These are phyloP conservation scores for Mirounga angustirostris DNA, from an alignment of 2,113 vertebrate genomes.

Conservation along the genomic window DNA sequence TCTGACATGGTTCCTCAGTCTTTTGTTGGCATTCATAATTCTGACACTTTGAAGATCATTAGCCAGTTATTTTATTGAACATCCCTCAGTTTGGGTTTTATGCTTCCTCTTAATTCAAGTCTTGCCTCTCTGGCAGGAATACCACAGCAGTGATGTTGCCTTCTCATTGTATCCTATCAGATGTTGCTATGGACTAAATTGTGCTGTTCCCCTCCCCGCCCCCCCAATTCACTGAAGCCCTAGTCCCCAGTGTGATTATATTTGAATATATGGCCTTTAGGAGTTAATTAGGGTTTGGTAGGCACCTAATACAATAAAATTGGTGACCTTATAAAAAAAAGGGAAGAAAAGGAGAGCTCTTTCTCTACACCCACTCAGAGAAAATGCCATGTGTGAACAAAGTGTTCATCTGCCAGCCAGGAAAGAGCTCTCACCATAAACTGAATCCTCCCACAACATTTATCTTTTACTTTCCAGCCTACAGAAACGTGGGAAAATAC, in stretches of 20 bases:
- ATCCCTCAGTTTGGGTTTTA: not conserved
- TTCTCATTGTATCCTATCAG: not conserved
- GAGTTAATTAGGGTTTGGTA: not conserved
- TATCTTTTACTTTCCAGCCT: not conserved
- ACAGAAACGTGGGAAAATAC: not conserved
- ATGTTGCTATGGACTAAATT: not conserved
- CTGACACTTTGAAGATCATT: not conserved
- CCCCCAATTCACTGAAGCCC: not conserved
- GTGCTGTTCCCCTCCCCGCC: accelerated
- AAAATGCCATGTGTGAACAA: not conserved
- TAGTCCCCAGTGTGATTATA: not conserved
- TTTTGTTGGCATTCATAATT: not conserved
- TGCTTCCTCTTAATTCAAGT: not conserved
- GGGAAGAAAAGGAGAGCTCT: not conserved
- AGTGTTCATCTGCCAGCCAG: not conserved
- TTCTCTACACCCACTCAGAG: not conserved
- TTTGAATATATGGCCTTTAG: not conserved
- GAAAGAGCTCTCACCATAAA: not conserved
- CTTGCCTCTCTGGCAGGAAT: not conserved
- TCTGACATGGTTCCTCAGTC: not conserved
- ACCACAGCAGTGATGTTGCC: not conserved
- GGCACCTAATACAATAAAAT: not conserved
- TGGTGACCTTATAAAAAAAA: not conserved
- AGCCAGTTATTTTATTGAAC: not conserved
- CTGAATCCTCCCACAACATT: not conserved